Evolutionary conservation across 2,113 vertebrate species (phyloP).

Genomic region (Macquaria ambigua): DNA sequence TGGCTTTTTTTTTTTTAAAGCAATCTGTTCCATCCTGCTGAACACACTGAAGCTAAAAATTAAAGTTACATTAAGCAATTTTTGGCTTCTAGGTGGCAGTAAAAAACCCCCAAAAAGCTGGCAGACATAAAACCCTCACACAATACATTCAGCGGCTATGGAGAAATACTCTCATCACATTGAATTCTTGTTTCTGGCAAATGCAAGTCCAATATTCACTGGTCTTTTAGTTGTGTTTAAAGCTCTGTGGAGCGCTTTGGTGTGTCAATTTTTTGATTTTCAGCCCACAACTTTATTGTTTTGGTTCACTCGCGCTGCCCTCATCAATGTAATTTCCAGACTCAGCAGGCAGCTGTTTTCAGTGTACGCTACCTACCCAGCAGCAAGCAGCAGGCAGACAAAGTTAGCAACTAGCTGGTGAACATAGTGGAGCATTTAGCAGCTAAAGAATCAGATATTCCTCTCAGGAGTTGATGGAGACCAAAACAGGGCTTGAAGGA

Average conservation of each 20-base stretch:
- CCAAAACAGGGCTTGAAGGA: not conserved
- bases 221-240: not conserved
- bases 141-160: not conserved
- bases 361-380: not conserved
- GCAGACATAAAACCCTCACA: not conserved
- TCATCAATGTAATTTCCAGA: no score
- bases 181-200: not conserved
- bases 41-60: slow-evolving; percentile 10
- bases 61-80: slow-evolving; percentile 16
- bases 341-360: not conserved
- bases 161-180: not conserved
- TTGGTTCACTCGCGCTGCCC: no score
- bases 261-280: not conserved
- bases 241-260: not conserved
- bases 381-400: not conserved
- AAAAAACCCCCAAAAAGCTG: not conserved
- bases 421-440: not conserved
- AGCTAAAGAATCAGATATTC: not conserved
- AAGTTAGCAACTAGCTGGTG: no score
- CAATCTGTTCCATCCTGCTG: slow-evolving; percentile 37
- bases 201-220: not conserved
- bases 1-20: slow-evolving; percentile 8
- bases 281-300: not conserved
- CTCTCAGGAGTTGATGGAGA: not conserved
- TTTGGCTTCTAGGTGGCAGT: slow-evolving; percentile 18